A percentile compares a stretch with the other conserved stretches of the same genome.
Evolutionary conservation across 2,113 vertebrate genomes (phyloP).

Genomic region (Aix galericulata): DNA sequence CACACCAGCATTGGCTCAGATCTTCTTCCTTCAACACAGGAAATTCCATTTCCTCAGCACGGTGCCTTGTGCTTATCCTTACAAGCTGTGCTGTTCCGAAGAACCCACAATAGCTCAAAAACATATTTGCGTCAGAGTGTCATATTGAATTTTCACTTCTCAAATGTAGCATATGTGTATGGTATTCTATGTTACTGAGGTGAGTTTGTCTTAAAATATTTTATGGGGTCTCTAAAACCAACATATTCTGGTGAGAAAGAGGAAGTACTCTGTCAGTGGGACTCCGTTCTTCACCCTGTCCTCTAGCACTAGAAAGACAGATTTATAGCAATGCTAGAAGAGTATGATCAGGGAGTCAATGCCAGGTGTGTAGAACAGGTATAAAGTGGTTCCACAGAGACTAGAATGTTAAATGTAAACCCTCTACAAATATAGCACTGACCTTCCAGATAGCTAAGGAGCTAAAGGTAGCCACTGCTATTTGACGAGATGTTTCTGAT

Average conservation of each 20-base stretch:
- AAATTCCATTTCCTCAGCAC: slow-evolving; percentile 49
- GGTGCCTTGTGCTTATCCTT: neutral
- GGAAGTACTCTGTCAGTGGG: neutral
- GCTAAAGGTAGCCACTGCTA: neutral
- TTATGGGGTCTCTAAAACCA: neutral
- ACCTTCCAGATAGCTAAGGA: neutral
- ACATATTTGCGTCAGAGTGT: neutral
- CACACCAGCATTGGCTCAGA: slow-evolving; percentile 42
- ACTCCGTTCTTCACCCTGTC: neutral
- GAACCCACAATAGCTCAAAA: slow-evolving; percentile 27
- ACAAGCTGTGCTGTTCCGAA: slow-evolving; percentile 44
- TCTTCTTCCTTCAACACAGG: slow-evolving; percentile 37
- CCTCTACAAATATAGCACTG: neutral
- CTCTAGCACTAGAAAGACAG: neutral
- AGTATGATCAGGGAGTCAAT: neutral
- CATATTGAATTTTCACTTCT: neutral
- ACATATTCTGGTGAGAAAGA: neutral
- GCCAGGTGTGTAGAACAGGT: neutral
- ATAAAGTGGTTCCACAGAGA: neutral
- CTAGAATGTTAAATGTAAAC: neutral
- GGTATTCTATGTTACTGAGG: neutral
- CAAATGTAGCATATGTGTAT: neutral
- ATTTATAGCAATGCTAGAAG: neutral
- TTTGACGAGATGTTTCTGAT: neutral
- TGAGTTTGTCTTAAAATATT: neutral